Evolutionary conservation across 2,888 invertebrate species (phyloP).

Genomic region (Neoaliturus tenellus): DNA sequence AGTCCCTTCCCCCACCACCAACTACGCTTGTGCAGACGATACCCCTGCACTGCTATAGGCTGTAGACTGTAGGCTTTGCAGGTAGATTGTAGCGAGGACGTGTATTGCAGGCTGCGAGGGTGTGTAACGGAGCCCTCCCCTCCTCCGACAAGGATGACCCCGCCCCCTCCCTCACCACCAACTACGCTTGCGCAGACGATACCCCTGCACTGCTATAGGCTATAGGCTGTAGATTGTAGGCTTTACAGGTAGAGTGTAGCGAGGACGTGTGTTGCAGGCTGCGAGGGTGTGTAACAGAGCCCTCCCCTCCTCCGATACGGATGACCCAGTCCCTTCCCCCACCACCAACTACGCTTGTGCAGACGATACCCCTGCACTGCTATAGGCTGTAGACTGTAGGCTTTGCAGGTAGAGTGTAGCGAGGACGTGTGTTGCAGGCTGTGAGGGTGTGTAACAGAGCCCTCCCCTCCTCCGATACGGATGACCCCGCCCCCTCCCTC

Average conservation of each 20-base stretch:
- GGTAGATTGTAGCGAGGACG: not conserved
- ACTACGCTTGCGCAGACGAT: not conserved
- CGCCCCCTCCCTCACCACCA: not conserved
- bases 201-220: no score
- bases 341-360: no score
- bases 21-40: not conserved
- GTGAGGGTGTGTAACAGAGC: constrained; percentile 28
- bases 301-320: no score
- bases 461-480: not conserved
- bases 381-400: no score
- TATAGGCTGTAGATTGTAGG: not conserved
- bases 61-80: not conserved
- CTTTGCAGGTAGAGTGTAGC: not conserved
- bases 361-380: no score
- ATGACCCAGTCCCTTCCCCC: no score
- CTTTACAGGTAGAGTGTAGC: not conserved
- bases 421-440: not conserved
- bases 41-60: no score
- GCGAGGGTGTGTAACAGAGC: constrained; percentile 39
- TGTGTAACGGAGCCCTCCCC: constrained; percentile 45
- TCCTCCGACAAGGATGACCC: not conserved
- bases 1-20: not conserved
- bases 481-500: not conserved
- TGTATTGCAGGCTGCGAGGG: constrained; percentile 5
- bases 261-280: not conserved